Evolutionary conservation across 2,888 invertebrate genomes (phyloP).

Genomic region (Stenchaetothrips biformis): DNA sequence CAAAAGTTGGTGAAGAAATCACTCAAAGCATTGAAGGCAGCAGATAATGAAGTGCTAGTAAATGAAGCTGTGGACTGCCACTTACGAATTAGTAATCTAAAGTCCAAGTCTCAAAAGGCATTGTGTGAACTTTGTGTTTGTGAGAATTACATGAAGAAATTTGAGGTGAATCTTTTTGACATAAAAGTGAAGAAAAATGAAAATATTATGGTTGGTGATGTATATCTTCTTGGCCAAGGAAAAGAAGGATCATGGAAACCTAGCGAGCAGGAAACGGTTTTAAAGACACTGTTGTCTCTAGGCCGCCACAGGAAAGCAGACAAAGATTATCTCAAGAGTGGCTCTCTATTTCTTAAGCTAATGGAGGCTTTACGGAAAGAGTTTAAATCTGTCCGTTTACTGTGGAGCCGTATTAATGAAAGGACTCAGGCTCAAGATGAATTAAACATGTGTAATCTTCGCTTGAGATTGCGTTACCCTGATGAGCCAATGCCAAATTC

Average conservation of each 20-base stretch:
- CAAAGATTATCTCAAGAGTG: conserved; percentile 47
- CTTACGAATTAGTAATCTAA: conserved; percentile 45
- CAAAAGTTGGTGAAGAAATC: conserved; percentile 41
- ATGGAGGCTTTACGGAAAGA: conserved; percentile 61
- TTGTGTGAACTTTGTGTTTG: conserved; percentile 49
- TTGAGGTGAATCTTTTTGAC: conserved; percentile 55
- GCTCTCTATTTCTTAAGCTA: conserved; percentile 51
- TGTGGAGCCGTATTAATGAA: conserved; percentile 48
- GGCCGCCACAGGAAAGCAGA: conserved; percentile 45
- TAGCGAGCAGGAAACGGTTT: conserved; percentile 53
- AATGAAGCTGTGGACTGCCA: conserved; percentile 55
- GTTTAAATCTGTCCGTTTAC: conserved; percentile 49
- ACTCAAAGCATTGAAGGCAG: conserved; percentile 42
- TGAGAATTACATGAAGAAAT: conserved; percentile 47
- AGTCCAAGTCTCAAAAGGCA: conserved; percentile 37
- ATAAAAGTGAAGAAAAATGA: conserved; percentile 46
- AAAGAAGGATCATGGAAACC: conserved; percentile 60
- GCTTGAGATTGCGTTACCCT: conserved; percentile 49
- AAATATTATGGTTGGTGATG: conserved; percentile 45
- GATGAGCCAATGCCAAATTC: conserved; percentile 44
- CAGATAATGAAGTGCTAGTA: conserved; percentile 45
- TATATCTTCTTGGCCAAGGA: conserved; percentile 36
- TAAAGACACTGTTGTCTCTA: conserved; percentile 49
- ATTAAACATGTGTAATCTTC: conserved; percentile 63
- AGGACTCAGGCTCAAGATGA: conserved; percentile 60